These are phyloP conservation scores for Gastrophryne carolinensis DNA, from an alignment of 2,797 vertebrate species.

Conservation along the genomic window DNA sequence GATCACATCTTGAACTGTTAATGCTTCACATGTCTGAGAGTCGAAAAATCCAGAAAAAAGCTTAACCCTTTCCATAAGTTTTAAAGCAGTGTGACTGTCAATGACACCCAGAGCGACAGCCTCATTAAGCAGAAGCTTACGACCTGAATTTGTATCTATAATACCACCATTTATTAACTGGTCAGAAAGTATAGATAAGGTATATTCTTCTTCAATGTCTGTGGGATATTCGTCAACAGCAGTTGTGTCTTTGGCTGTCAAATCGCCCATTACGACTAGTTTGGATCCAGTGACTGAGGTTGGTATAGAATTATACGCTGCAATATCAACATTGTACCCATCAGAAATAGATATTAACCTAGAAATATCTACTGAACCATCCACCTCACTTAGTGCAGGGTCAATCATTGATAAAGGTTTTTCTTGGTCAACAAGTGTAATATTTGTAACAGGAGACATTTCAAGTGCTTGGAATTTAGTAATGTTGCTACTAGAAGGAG, in stretches of 20 bases:
- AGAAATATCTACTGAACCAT: not conserved
- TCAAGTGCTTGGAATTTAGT: not conserved
- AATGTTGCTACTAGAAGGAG: not conserved
- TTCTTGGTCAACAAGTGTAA: not conserved
- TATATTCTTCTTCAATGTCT: conserved; percentile 62
- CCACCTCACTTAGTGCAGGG: not conserved
- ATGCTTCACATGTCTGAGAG: conserved; percentile 68
- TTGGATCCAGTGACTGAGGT: too few relatives aligned
- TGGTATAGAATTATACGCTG: too few relatives aligned
- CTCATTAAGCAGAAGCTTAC: conserved; percentile 81
- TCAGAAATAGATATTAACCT: too few relatives aligned
- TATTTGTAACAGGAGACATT: not conserved
- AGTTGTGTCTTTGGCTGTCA: too few relatives aligned
- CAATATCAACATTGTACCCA: too few relatives aligned
- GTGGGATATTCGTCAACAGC: not conserved
- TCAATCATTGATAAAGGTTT: not conserved
- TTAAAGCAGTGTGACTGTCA: conserved; percentile 81
- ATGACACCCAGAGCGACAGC: conserved; percentile 76
- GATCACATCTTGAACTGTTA: conserved; percentile 82
- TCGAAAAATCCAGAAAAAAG: conserved; percentile 92
- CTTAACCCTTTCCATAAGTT: conserved; percentile 80
- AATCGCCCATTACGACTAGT: too few relatives aligned
- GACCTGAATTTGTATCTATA: conserved; percentile 69
- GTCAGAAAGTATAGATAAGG: conserved; percentile 69
- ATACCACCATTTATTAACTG: conserved; percentile 82